Percentiles rank a stretch among this genome's conserved stretches.
Conservation (phyloP, 1,140 invertebrate species). For the Leguminivora glycinivorella region DNA sequence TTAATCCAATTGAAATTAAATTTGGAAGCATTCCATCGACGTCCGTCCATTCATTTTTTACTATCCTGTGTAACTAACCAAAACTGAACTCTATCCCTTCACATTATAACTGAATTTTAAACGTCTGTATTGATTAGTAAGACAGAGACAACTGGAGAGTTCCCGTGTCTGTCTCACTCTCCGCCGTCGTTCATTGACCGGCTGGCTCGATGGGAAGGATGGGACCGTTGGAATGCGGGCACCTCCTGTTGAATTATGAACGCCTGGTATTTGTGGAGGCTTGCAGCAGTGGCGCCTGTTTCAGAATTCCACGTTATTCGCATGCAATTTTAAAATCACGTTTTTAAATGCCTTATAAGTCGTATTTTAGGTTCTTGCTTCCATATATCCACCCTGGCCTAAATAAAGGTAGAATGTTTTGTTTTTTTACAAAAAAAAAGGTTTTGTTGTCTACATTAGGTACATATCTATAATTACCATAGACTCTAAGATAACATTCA, state of each 20-base stretch:
- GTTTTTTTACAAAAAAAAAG: no score
- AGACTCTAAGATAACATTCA: no score
- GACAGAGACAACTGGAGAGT: slow-evolving; percentile 40
- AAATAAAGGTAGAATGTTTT: no score
- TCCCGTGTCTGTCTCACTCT: slow-evolving; percentile 59
- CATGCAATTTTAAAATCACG: no score
- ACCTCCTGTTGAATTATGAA: slow-evolving; percentile 44
- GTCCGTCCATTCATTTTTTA: not conserved
- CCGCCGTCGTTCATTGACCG: slow-evolving; percentile 55
- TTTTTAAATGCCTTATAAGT: no score
- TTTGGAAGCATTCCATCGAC: slow-evolving; percentile 11
- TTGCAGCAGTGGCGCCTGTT: slow-evolving; percentile 48
- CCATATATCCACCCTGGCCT: no score
- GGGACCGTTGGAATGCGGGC: slow-evolving; percentile 56
- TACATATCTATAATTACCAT: no score
- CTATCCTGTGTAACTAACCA: not conserved
- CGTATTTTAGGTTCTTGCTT: no score
- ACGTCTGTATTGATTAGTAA: not conserved
- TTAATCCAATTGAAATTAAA: not conserved
- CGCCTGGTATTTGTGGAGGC: slow-evolving; percentile 65
- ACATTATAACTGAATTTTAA: not conserved
- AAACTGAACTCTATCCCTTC: slow-evolving; percentile 33
- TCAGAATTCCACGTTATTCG: not conserved
- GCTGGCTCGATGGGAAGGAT: slow-evolving; percentile 48
- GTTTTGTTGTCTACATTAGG: no score